These are phyloP conservation scores for rabbit (Oryctolagus cuniculus) DNA, from an alignment of 2,113 vertebrate species.

Conservation along the genomic window mOryCun1.1 NC_091442.1:79375501-79376000, in stretches of 20 bases:
- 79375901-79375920: constrained; percentile 23
- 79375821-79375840: constrained; percentile 16
- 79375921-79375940: neutral
- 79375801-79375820: neutral
- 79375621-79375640: neutral
- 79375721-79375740: neutral
- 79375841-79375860: constrained; percentile 4
- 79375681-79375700: neutral
- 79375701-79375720: neutral
- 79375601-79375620: neutral
- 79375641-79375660: neutral
- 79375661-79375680: neutral
- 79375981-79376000: neutral
- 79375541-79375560: neutral
- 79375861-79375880: neutral
- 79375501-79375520: constrained; percentile 6
- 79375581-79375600: neutral
- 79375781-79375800: neutral
- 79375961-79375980: neutral
- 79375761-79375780: neutral
- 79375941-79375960: neutral
- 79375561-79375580: neutral
- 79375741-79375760: neutral
- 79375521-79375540: neutral
- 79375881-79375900: neutral